Conservation (phyloP, 1,140 invertebrate species). For the Cephus cinctus region DNA sequence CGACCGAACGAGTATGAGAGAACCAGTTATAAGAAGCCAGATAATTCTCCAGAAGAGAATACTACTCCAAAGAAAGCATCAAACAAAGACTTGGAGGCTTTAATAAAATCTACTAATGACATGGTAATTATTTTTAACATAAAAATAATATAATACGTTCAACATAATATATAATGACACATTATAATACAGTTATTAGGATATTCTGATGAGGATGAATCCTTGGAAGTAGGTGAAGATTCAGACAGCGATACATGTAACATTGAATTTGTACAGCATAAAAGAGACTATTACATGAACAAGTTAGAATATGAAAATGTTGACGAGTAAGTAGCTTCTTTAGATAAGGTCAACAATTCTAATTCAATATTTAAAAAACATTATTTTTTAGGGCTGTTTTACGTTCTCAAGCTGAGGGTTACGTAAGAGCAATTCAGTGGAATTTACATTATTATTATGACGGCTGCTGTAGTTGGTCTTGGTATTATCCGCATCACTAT, state of each 20-base stretch:
- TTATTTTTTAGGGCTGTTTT: slow-evolving; percentile 67
- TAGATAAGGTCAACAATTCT: slow-evolving; percentile 3
- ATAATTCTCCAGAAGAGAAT: slow-evolving; percentile 19
- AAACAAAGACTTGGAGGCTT: slow-evolving; percentile 59
- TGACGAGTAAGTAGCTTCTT: slow-evolving; percentile 59
- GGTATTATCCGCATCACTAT: slow-evolving; percentile 97
- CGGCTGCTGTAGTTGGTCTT: slow-evolving; percentile 95
- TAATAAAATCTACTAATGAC: slow-evolving; percentile 62
- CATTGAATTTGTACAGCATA: slow-evolving; percentile 82
- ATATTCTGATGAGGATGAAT: slow-evolving; percentile 55
- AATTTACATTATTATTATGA: slow-evolving; percentile 96
- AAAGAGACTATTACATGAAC: slow-evolving; percentile 88
- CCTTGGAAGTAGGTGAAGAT: slow-evolving; percentile 23
- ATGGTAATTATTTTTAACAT: slow-evolving; percentile 49
- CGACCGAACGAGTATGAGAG: slow-evolving; percentile 40
- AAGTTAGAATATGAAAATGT: slow-evolving; percentile 81
- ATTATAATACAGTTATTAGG: slow-evolving; percentile 34
- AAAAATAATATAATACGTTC: slow-evolving; percentile 8
- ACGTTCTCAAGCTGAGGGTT: slow-evolving; percentile 79
- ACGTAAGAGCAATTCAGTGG: slow-evolving; percentile 94
- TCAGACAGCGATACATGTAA: slow-evolving; percentile 55
- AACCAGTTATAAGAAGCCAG: slow-evolving; percentile 25
- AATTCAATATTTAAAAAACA: slow-evolving; percentile 6
- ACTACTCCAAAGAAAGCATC: slow-evolving; percentile 16
- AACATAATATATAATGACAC: slow-evolving; percentile 10